Evolutionary conservation across 1,140 invertebrate species (phyloP), one percentile per base, ranked within the genome.

Genomic region (Polypedilum vanderplanki): DNA sequence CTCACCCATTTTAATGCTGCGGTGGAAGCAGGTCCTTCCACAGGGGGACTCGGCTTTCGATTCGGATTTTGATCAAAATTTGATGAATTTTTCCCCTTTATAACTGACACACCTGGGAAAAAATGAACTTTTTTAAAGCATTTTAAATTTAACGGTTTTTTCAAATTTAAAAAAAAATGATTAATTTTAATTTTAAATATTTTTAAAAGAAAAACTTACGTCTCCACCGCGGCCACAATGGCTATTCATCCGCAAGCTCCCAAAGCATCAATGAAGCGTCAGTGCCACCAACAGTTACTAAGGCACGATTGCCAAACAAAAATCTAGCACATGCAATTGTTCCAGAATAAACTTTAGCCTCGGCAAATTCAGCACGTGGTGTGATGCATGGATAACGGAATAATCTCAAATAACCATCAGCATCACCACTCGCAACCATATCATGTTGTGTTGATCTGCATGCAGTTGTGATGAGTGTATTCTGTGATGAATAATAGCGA

Each of bases 241-340:
- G 81, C 79, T 83, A 83, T 83, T 82, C 81, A 78, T 83, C 92
- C 77, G 92, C 89, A 75, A 95, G 84, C 82, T 93, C 91, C 95
- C 95, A 98, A 77, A 97, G 88, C 91, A 98, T 93, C 4, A 98
- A 86, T 64, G 93, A 89, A 73, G 93, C 95, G 81, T 98, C 95
- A 78, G 90, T 91, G n/a, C 94, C 95, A 20, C 95, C 95, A 7
- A 94, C 91, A 1, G 92, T 95, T 9, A 96, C 90, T 15, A 97
- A 84, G 77, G 93, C 92, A 41, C 92, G 88, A 82, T 97, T 94
- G 78, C 94, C 93, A 84, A 89, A 93, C 1, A 94, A 83, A 82
- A 95, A 95, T 73, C 92, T 87, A 1, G 91, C 90, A 74, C 88
- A 89, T 7, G 92, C 93, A 74, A 97, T 87, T 80, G 93, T 87